Base-by-base conservation (phyloP, 2,113 vertebrate species). In the Atherinomorus stipes region DNA sequence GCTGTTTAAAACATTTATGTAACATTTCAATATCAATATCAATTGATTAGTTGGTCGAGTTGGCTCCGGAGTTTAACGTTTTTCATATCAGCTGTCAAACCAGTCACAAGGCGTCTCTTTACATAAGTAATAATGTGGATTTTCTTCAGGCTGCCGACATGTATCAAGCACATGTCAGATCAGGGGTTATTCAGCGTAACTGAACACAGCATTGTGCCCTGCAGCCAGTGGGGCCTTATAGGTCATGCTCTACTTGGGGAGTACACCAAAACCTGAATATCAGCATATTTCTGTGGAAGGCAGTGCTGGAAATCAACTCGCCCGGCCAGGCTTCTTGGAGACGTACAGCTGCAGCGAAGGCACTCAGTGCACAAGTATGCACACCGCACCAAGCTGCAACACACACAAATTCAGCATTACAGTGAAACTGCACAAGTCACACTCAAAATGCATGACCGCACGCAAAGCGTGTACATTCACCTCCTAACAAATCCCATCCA, bases 261-360 rank as follows among this genome's bases (percentile, higher is more conserved):
- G 75, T 58, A 22, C 60, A 77, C 54, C 54, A 60, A 71, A 94
- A 94, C 94, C 83, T 85, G 93, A 92, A 93, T 80, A 83, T 90
- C 92, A 68, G 78, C 93, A 94, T 94, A 91, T 87, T 94, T 69
- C 25, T 22, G 63, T 77, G 59, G 52, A 67, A 87, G 83, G 37
- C 26, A 64, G 4, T 45, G 23, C 65, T 83, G 53, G 70, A 71
- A 85, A 64, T 74, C n/a, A 68, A 57, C 76, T 61, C 60, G 45
- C 31, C 51, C 58, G 60, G 72, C 16, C 72, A 86, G 59, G 75
- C 59, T 34, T 80, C 34, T 54, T 47, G 81, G 28, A 50, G 76
- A 50, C 22, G 26, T 28, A 54, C 56, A 4, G 65, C 44, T 40
- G 58, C 53, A 71, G 34, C 8, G 21, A 76, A 79, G 62, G 64